Conservation (phyloP, 2,888 invertebrate genomes). For the Watsonalla binaria region DNA sequence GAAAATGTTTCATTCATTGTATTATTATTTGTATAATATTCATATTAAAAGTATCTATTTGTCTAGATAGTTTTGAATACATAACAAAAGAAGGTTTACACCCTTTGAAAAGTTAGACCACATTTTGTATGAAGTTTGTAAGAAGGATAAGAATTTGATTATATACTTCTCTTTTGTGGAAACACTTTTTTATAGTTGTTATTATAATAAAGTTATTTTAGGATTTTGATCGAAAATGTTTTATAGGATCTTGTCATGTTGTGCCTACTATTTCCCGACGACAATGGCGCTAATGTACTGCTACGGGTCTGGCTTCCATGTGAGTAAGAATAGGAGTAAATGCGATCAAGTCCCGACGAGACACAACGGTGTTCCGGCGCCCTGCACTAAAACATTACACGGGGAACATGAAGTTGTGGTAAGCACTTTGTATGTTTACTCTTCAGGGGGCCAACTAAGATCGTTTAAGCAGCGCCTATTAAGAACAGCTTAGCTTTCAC, state of each 20-base stretch:
- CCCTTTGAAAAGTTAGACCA: too few species aligned
- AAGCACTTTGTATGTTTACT: constrained; percentile 13
- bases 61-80: too few species aligned
- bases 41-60: too few species aligned
- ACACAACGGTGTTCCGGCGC: constrained; percentile 57
- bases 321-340: constrained; percentile 87
- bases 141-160: too few species aligned
- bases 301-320: constrained; percentile 93
- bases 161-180: too few species aligned
- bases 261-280: constrained; percentile 93
- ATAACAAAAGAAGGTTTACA: too few species aligned
- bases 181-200: neutral
- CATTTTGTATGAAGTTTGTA: too few species aligned
- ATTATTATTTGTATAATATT: too few species aligned
- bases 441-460: too few species aligned
- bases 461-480: too few species aligned
- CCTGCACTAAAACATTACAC: constrained; percentile 57
- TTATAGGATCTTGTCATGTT: constrained; percentile 88
- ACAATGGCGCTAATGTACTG: constrained; percentile 96
- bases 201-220: neutral
- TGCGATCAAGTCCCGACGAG: constrained; percentile 57
- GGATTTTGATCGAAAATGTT: neutral
- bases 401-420: constrained; percentile 55
- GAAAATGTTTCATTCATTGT: too few species aligned
- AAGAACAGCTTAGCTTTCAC: too few species aligned